Evolutionary conservation across 2,797 vertebrate species (phyloP), one percentile per base, ranked within the genome.

Genomic region (Poecilia velifera): DNA sequence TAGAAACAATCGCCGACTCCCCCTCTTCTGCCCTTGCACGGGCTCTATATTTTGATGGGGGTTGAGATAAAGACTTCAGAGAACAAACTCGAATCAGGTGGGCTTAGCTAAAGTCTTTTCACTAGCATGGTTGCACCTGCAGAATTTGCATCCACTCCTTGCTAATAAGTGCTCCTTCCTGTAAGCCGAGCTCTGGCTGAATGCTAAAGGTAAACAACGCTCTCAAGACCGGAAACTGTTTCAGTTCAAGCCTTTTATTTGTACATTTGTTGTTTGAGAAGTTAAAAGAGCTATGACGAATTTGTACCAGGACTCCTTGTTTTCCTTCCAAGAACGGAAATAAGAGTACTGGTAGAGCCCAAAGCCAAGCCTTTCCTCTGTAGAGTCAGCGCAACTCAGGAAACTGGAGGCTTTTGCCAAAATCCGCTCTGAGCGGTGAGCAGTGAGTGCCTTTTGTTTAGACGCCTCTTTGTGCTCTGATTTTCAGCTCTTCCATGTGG

Each of bases 401-500:
- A 92, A 93, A 86, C 78, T 45, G 47, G 72, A 70, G 71, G 41
- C 72, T 81, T 82, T 85, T 80, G 85, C 82, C 85, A 79, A 84
- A 88, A 87, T 88, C 82, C 59, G 20, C 74, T 84, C 79, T 73
- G 73, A 82, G 43, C 49, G 43, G 36, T 76, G 43, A 71, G 43
- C 53, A 57, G 36, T 76, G 43, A 71, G 64, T 78, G 46, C 77
- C 57, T 85, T 83, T 90, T 88, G 79, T 90, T 93, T 76, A 79
- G 22, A 59, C 59, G 64, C 13, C 31, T 95, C 93, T 84, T 82
- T 93, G 55, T 92, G 72, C 77, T 84, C 76, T 91, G 84, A 3
- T 90, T 89, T 86, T 88, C 87, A 99, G 98, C 95, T 98, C 80
- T 99, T 98, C 92, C 97, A 98, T 45, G 97, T 99, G 87, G 98